Evolutionary conservation across 2,797 vertebrate species (phyloP).

Genomic region (Phrynocephalus forsythii): DNA sequence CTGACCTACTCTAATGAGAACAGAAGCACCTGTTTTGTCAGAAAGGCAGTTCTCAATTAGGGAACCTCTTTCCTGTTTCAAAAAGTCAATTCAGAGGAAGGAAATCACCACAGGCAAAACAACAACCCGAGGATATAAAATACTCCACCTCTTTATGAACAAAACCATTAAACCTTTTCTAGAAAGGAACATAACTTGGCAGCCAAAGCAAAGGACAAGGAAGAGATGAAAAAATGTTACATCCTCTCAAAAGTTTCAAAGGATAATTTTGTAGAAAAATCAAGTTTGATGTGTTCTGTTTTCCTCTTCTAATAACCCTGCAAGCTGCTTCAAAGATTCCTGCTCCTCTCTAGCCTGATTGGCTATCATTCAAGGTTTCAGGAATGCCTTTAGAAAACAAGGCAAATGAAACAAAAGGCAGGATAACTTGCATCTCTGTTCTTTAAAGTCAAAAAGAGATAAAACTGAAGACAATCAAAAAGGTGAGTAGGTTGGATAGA

Average conservation of each 20-base stretch:
- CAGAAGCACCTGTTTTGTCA: conserved; percentile 69
- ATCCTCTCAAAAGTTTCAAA: neutral
- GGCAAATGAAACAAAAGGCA: conserved; percentile 29
- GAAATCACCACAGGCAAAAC: conserved; percentile 68
- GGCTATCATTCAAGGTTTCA: conserved; percentile 35
- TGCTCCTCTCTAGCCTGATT: conserved; percentile 14
- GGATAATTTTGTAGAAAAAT: conserved; percentile 9
- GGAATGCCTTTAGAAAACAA: conserved; percentile 27
- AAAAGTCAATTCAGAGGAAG: conserved; percentile 70
- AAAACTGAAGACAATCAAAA: neutral
- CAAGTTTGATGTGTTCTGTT: neutral
- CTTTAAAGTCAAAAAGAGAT: conserved; percentile 9
- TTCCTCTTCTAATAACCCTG: conserved; percentile 32
- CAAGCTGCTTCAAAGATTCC: conserved; percentile 44
- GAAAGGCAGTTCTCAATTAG: conserved; percentile 47
- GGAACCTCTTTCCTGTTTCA: conserved; percentile 71
- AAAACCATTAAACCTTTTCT: conserved; percentile 16
- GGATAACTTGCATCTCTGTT: conserved; percentile 31
- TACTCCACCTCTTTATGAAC: neutral
- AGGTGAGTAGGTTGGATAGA: conserved; percentile 3
- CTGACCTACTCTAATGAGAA: conserved; percentile 63
- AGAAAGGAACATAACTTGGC: conserved; percentile 34
- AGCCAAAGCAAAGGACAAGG: neutral
- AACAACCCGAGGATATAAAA: conserved; percentile 60
- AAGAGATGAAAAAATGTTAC: neutral